Conservation (phyloP, 2,113 vertebrate genomes). For the Morphnarchus princeps region DNA sequence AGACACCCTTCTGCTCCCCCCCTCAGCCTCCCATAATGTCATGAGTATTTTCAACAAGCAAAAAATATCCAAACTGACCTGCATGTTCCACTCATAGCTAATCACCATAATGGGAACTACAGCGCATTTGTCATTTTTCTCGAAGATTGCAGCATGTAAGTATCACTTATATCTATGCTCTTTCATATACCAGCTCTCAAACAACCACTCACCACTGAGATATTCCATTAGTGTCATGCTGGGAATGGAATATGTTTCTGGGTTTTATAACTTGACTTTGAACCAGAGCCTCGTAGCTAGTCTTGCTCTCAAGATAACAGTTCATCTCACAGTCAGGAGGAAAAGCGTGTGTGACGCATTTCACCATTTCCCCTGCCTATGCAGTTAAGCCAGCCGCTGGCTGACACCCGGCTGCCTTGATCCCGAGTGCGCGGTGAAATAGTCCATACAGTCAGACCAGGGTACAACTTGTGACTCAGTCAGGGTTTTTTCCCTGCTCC, state of each 20-base stretch:
- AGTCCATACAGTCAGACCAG: not conserved
- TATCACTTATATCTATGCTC: not conserved
- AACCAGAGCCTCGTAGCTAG: not conserved
- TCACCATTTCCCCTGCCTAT: not conserved
- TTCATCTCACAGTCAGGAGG: not conserved
- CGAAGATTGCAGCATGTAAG: not conserved
- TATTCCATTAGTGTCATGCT: slow-evolving; percentile 24
- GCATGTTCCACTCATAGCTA: not conserved
- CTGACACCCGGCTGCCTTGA: not conserved
- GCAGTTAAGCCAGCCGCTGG: not conserved
- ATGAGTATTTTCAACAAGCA: not conserved
- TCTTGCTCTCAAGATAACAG: not conserved
- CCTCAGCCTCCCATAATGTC: accelerated
- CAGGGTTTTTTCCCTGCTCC: not conserved
- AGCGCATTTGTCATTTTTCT: not conserved
- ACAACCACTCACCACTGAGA: not conserved
- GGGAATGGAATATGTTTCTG: not conserved
- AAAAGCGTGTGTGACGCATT: not conserved
- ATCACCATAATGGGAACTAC: not conserved
- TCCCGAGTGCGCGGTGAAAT: accelerated
- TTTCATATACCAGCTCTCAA: not conserved
- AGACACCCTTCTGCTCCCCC: accelerated
- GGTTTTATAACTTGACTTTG: not conserved
- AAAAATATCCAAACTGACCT: not conserved
- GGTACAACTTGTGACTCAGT: not conserved